A percentile compares a stretch with the other conserved stretches of the same genome.
Conservation (phyloP, 2,797 vertebrate species). For the Eulemur albifrons region DNA sequence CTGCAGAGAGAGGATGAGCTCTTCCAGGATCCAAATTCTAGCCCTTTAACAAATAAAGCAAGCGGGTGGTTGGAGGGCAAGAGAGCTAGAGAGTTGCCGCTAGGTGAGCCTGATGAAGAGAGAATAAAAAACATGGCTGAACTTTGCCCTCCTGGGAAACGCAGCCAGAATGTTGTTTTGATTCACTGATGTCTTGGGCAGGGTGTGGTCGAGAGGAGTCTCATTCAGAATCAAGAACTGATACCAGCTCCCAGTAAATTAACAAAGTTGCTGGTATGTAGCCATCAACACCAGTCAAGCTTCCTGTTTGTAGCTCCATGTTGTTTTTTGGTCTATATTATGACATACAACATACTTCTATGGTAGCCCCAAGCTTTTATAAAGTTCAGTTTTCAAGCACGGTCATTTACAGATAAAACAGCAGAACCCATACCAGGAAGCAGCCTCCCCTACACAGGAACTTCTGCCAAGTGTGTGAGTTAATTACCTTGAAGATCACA, state of each 20-base stretch:
- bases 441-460: background rate
- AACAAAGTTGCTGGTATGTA: background rate
- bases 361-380: background rate
- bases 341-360: rapidly evolving
- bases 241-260: background rate
- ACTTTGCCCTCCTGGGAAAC: background rate
- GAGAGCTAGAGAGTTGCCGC: background rate
- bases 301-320: background rate
- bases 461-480: background rate
- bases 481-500: background rate
- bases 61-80: rapidly evolving
- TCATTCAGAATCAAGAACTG: background rate
- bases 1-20: background rate
- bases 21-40: background rate
- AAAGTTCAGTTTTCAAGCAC: background rate
- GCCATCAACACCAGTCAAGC: rapidly evolving
- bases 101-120: background rate
- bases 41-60: background rate
- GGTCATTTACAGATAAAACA: background rate
- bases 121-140: background rate
- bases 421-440: background rate
- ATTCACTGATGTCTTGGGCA: background rate
- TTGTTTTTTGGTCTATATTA: background rate
- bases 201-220: background rate
- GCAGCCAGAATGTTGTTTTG: background rate